These are phyloP conservation scores for Eilema caniola DNA, from an alignment of 2,888 invertebrate species.

Conservation along the genomic window DNA sequence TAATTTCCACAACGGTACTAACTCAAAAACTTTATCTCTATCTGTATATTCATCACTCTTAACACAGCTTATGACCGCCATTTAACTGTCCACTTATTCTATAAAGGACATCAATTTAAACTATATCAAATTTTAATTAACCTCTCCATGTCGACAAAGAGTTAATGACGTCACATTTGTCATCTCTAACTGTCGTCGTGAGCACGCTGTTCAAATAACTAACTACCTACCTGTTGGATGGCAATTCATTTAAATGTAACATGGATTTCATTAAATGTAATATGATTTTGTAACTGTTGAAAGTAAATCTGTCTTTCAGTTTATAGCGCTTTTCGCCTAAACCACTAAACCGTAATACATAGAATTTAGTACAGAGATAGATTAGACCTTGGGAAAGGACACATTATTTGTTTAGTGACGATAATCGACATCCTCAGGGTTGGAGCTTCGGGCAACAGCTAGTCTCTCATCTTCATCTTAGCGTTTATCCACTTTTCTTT, in stretches of 20 bases:
- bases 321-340: no score
- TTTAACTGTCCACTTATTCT: background rate
- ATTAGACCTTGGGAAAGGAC: no score
- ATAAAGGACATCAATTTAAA: background rate
- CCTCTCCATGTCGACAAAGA: constrained; percentile 17
- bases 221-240: constrained; percentile 17
- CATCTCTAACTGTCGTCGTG: constrained; percentile 31
- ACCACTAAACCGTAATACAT: no score
- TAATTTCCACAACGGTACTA: no score
- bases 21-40: no score
- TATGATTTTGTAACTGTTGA: constrained; percentile 9
- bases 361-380: no score
- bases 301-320: background rate
- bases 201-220: constrained; percentile 13
- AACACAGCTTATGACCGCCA: background rate
- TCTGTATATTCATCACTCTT: no score
- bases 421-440: no score
- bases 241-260: constrained; percentile 12
- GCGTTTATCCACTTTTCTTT: no score
- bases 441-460: no score
- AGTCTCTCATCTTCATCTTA: no score
- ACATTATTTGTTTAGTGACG: no score
- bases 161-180: constrained; percentile 41
- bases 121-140: constrained; percentile 17
- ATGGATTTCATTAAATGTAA: constrained; percentile 4